A percentile compares a stretch with the other conserved stretches of the same genome.
Conservation (phyloP, 2,888 invertebrate species). For the Sphecodes monilicornis region DNA sequence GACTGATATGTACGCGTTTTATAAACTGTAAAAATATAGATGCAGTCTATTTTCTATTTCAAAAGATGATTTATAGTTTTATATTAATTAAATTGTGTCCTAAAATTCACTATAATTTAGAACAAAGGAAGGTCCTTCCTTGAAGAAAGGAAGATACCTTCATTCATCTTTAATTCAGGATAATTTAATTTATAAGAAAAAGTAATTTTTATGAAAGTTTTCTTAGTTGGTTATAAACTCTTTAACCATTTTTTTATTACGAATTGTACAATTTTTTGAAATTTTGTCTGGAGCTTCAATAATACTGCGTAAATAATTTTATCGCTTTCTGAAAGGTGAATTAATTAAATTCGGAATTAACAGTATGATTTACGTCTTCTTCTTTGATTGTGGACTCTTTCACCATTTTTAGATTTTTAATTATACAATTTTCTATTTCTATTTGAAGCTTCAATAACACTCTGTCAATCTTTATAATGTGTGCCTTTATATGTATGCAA, state of each 20-base stretch:
- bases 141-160: too few relatives aligned
- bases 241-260: background rate
- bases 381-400: too few relatives aligned
- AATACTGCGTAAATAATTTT: background rate
- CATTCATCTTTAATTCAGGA: too few relatives aligned
- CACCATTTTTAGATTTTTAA: background rate
- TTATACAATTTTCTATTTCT: background rate
- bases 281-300: background rate
- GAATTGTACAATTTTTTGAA: background rate
- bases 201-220: background rate
- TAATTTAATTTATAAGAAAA: too few relatives aligned
- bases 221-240: background rate
- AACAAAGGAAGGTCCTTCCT: too few relatives aligned
- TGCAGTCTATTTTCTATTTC: background rate
- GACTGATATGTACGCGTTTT: background rate
- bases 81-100: background rate
- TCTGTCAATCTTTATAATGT: too few relatives aligned
- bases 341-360: too few relatives aligned
- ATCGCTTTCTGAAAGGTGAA: background rate
- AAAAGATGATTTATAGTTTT: background rate
- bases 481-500: too few relatives aligned
- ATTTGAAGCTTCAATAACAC: too few relatives aligned
- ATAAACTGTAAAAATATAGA: too few relatives aligned
- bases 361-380: too few relatives aligned
- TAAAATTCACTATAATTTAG: background rate